Evolutionary conservation across 2,113 vertebrate genomes (phyloP).

Genomic region (Sciurus niger): DNA sequence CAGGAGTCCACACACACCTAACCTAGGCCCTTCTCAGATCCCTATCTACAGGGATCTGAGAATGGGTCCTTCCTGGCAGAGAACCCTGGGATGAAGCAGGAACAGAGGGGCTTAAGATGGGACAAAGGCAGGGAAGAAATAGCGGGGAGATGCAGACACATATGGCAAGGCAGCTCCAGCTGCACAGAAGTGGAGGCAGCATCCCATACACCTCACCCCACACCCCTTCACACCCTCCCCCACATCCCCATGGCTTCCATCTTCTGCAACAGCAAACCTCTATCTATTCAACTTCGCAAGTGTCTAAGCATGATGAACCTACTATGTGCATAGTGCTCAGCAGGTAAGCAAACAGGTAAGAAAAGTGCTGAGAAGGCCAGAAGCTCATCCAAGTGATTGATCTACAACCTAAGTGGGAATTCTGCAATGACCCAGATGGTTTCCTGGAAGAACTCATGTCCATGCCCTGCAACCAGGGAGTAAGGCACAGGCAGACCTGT

Average conservation of each 20-base stretch:
- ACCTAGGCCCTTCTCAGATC: background rate
- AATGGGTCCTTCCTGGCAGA: background rate
- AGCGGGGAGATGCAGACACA: background rate
- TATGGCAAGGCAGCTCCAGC: background rate
- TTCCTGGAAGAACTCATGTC: too few relatives aligned
- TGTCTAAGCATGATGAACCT: background rate
- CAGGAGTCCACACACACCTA: background rate
- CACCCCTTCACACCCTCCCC: background rate
- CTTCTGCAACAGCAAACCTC: too few relatives aligned
- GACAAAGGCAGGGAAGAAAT: background rate
- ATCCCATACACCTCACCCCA: background rate
- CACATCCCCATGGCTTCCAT: background rate
- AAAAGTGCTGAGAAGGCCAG: background rate
- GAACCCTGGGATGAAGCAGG: background rate
- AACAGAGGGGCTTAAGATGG: background rate
- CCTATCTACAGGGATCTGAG: slow-evolving; percentile 72
- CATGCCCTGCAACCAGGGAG: background rate
- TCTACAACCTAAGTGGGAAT: background rate
- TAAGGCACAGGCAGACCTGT: too few relatives aligned
- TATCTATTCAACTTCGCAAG: too few relatives aligned
- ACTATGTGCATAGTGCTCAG: background rate
- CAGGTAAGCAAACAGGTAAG: background rate
- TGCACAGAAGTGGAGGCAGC: background rate
- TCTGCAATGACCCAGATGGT: background rate
- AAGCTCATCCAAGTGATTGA: background rate